Evolutionary conservation across 2,113 vertebrate species (phyloP).

Genomic region (Geococcyx californianus): DNA sequence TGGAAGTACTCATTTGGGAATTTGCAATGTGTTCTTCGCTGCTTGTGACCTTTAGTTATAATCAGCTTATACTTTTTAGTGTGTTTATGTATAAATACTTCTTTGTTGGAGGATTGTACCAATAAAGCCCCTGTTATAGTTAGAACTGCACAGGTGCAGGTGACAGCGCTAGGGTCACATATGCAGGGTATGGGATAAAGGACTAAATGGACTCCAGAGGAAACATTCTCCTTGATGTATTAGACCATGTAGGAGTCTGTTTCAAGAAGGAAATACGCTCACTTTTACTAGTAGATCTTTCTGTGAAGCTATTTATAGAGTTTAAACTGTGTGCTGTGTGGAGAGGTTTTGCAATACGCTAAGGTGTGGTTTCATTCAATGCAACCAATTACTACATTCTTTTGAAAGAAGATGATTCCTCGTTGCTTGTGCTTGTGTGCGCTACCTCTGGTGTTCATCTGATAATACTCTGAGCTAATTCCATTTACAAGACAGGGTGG

Average conservation of each 20-base stretch:
- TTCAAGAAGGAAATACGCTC: background rate
- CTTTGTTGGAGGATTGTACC: background rate
- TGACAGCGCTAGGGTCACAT: background rate
- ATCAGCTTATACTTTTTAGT: background rate
- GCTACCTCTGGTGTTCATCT: background rate
- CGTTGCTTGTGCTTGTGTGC: background rate
- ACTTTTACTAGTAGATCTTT: background rate
- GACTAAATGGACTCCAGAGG: background rate
- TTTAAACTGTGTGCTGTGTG: background rate
- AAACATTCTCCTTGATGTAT: background rate
- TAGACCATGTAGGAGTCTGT: background rate
- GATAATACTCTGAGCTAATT: background rate
- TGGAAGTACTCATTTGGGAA: background rate
- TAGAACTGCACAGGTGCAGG: background rate
- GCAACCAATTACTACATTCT: background rate
- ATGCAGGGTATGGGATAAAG: background rate
- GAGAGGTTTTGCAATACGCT: accelerated
- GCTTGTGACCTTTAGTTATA: background rate
- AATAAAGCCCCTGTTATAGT: background rate
- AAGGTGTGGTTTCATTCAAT: background rate
- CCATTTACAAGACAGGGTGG: background rate
- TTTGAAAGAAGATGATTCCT: background rate
- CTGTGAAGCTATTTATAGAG: background rate
- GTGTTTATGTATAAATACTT: background rate
- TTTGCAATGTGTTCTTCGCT: background rate